phyloP scores from a whole-genome alignment of 2,797 vertebrate genomes.

The Acipenser transmontanus region DNA sequence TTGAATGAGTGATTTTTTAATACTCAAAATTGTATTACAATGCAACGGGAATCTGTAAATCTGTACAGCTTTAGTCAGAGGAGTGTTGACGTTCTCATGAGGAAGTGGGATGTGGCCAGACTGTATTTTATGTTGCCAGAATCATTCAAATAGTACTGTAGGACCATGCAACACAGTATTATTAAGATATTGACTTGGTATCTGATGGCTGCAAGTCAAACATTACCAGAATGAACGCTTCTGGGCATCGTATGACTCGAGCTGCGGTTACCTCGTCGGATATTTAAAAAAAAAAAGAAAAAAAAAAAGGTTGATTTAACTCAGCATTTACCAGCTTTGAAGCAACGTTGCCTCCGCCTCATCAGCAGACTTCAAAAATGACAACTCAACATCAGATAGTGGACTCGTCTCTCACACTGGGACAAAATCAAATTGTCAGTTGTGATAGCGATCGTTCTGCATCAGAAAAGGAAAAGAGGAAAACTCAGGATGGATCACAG shows the following conservation, averaged over 20 bases:
- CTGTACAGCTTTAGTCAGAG: neutral
- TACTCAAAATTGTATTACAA: no score
- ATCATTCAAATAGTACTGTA: constrained; percentile 29
- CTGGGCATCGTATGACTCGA: constrained; percentile 22
- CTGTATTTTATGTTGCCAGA: constrained; percentile 51
- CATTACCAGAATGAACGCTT: constrained; percentile 30
- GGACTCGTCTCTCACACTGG: constrained; percentile 60
- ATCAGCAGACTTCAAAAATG: constrained; percentile 23
- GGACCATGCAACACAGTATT: constrained; percentile 26
- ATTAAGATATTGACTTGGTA: constrained; percentile 22
- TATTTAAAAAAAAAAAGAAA: no score
- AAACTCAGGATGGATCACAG: constrained; percentile 28
- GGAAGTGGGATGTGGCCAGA: constrained; percentile 67
- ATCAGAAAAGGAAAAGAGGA: constrained; percentile 36
- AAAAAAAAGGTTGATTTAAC: no score
- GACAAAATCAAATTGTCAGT: constrained; percentile 32
- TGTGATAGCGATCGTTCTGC: constrained; percentile 37
- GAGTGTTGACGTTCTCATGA: constrained; percentile 33
- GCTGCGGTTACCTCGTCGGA: constrained; percentile 17
- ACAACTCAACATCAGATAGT: constrained; percentile 48
- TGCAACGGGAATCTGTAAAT: no score
- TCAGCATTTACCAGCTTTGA: no score
- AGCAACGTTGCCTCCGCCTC: no score
- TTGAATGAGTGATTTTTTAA: no score
- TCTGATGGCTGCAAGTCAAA: constrained; percentile 18